phyloP scores from a whole-genome alignment of 2,888 invertebrate species.

The Urechis unicinctus region DNA sequence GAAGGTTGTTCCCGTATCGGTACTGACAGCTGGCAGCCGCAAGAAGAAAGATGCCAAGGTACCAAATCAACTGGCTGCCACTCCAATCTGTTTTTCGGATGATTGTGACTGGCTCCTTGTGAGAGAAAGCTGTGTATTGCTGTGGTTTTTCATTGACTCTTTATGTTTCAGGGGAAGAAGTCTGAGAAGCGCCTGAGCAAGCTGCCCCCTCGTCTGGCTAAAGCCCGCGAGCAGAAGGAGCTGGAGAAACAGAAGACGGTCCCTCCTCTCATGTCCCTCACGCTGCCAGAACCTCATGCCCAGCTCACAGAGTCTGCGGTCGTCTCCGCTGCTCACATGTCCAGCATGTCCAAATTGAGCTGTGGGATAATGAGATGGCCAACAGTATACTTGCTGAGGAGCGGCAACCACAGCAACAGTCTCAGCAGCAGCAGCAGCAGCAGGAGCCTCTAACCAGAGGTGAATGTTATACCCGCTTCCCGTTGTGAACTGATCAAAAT shows the following conservation, averaged over 20 bases:
- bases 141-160: not conserved
- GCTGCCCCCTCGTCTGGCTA: slow-evolving; percentile 71
- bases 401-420: not conserved
- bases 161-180: not conserved
- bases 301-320: not conserved
- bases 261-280: not conserved
- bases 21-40: slow-evolving; percentile 4
- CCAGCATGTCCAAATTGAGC: slow-evolving; percentile 32
- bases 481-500: no score
- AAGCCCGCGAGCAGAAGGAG: slow-evolving; percentile 62
- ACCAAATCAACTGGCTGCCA: no score
- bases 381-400: slow-evolving; percentile 34
- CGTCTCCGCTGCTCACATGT: not conserved
- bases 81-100: not conserved
- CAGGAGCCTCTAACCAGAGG: not conserved
- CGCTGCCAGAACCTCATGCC: not conserved
- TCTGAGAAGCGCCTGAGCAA: slow-evolving; percentile 56
- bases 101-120: no score
- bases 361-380: slow-evolving; percentile 49
- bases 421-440: not conserved
- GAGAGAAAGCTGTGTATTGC: not conserved
- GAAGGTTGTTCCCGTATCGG: slow-evolving; percentile 3
- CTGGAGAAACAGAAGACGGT: slow-evolving; percentile 25
- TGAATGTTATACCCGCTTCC: no score
- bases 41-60: slow-evolving; percentile 13